Conservation (phyloP, 2,888 invertebrate species). For the Sericinus montela region DNA sequence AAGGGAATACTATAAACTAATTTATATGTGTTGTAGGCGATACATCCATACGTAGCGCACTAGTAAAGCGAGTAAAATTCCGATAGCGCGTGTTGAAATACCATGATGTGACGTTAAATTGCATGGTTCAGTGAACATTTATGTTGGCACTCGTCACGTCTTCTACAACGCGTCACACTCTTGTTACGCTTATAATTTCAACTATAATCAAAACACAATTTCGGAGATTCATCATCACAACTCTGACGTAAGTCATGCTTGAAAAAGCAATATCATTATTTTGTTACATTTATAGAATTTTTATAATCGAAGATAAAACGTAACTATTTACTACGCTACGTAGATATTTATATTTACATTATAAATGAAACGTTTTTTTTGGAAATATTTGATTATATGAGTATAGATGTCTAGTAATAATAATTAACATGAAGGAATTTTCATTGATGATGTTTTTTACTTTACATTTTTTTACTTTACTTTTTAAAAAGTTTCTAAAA, state of each 20-base stretch:
- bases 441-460: too few relatives aligned
- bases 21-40: too few relatives aligned
- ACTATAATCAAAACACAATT: conserved; percentile 56
- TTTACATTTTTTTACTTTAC: too few relatives aligned
- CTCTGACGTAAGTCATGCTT: conserved; percentile 55
- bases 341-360: conserved; percentile 26
- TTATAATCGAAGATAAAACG: conserved; percentile 52
- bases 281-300: conserved; percentile 52
- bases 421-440: too few relatives aligned
- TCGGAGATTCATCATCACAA: conserved; percentile 52
- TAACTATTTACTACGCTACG: conserved; percentile 50
- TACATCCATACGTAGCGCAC: neutral
- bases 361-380: too few relatives aligned
- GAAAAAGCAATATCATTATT: conserved; percentile 52
- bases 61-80: conserved; percentile 14
- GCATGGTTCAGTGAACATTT: conserved; percentile 41
- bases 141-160: conserved; percentile 41
- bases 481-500: too few relatives aligned
- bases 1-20: too few relatives aligned
- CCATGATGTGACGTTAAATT: conserved; percentile 49
- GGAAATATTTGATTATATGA: too few relatives aligned
- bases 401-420: too few relatives aligned
- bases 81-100: conserved; percentile 44
- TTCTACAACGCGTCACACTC: conserved; percentile 41
- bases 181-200: conserved; percentile 64